Percentiles rank a stretch among this genome's conserved stretches.
Evolutionary conservation across 2,888 invertebrate species (phyloP).

Genomic region (Itoplectis maculator): DNA sequence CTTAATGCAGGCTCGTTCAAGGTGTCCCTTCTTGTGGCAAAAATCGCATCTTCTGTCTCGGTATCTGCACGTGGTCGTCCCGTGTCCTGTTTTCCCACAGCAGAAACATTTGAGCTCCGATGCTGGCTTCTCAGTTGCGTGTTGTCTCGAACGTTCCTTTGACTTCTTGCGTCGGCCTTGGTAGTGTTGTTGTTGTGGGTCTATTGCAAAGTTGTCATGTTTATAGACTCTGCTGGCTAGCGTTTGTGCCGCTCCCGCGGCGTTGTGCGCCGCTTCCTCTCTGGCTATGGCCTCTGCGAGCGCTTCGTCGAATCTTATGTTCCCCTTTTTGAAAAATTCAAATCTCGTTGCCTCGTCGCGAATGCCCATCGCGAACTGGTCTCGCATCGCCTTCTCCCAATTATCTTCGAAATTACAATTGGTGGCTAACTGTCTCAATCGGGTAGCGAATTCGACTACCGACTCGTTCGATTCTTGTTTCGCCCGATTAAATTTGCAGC

Average conservation of each 20-base stretch:
- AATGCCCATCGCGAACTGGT: constrained; percentile 51
- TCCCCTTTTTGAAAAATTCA: constrained; percentile 42
- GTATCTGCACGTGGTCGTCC: constrained; percentile 44
- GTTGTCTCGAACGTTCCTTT: constrained; percentile 21
- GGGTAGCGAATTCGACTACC: constrained; percentile 43
- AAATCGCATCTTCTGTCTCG: constrained; percentile 49
- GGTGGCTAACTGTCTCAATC: constrained; percentile 23
- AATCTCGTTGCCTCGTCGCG: constrained; percentile 46
- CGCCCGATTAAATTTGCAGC: constrained; percentile 49
- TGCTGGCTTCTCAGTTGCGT: constrained; percentile 8
- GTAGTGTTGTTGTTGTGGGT: neutral
- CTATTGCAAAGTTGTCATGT: constrained; percentile 30
- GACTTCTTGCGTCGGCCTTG: constrained; percentile 7
- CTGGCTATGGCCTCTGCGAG: constrained; percentile 22
- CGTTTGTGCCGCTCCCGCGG: constrained; percentile 35
- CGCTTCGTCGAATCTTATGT: constrained; percentile 45
- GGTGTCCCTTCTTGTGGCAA: constrained; percentile 58
- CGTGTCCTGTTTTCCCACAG: constrained; percentile 53
- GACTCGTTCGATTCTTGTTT: constrained; percentile 50
- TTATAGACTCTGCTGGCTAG: constrained; percentile 19
- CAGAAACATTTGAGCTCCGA: constrained; percentile 40
- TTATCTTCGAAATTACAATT: constrained; percentile 44
- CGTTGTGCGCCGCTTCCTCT: constrained; percentile 17
- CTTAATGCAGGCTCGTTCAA: constrained; percentile 56
- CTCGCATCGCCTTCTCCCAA: constrained; percentile 32